These are phyloP conservation scores for Temnothorax nylanderi DNA, from an alignment of 1,140 invertebrate genomes.

Conservation along the genomic window DNA sequence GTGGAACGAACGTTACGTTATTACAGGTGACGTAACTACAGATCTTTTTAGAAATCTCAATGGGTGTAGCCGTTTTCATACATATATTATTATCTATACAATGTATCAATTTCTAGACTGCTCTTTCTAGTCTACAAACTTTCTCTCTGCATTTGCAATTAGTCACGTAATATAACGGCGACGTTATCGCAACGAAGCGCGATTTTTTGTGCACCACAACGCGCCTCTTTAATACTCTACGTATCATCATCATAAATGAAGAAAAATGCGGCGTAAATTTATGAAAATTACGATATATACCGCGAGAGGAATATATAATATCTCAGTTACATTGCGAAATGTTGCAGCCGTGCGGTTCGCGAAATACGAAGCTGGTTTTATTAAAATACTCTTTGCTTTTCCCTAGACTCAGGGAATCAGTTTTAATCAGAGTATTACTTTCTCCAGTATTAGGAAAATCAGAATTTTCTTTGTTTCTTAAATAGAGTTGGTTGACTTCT, in stretches of 20 bases:
- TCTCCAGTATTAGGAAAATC: neutral
- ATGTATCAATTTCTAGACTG: neutral
- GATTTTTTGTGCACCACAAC: neutral
- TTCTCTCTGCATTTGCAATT: slow-evolving; percentile 36
- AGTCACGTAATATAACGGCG: slow-evolving; percentile 1
- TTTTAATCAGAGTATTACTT: slow-evolving; percentile 19
- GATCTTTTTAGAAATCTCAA: slow-evolving; percentile 11
- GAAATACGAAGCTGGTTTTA: slow-evolving; percentile 19
- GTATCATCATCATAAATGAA: slow-evolving; percentile 39
- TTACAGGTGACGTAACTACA: slow-evolving; percentile 3
- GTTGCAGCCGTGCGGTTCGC: neutral
- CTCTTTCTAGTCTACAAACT: neutral
- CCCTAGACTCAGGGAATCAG: neutral
- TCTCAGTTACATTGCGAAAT: slow-evolving; percentile 34
- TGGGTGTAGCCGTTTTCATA: neutral
- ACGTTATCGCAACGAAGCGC: slow-evolving; percentile 17
- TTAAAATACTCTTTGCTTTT: slow-evolving; percentile 23
- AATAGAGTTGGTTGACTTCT: neutral
- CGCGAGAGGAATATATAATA: slow-evolving; percentile 26
- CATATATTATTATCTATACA: slow-evolving; percentile 36
- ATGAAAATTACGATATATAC: slow-evolving; percentile 39
- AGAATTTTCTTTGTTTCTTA: neutral
- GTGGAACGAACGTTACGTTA: slow-evolving; percentile 17
- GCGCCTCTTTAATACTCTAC: slow-evolving; percentile 11
- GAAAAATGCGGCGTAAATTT: slow-evolving; percentile 27